Evolutionary conservation across 2,797 vertebrate species (phyloP), one percentile per base, ranked within the genome.

Genomic region (Dryobates pubescens): DNA sequence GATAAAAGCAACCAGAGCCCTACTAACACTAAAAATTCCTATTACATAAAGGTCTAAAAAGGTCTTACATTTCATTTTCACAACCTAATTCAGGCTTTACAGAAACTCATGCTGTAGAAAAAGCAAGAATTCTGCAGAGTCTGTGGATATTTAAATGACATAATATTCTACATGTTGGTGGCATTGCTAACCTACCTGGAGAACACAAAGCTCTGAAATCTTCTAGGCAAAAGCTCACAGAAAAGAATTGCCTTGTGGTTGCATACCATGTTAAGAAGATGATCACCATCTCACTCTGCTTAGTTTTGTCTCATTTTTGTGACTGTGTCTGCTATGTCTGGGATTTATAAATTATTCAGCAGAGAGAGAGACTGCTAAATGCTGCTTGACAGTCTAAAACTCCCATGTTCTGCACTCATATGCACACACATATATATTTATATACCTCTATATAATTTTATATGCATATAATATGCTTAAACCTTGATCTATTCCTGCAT

Each of bases 61-160:
- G 58, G 34, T 70, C 70, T 83, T 85, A 57, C 7, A 88, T 93
- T 96, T 95, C 29, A 83, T 89, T 91, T 92, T 8, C 64, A 59
- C 43, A 85, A 13, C 53, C 59, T 73, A 89, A 89, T 73, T 82
- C 59, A 91, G 30, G 83, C 53, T 92, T 89, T 41, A 59, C 12
- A 84, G 90, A 92, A 72, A 4, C 20, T 64, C 38, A 54, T 59
- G 19, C 6, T 69, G 13, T 43, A 73, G 61, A 24, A 88, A 84
- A 95, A 51, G 16, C 88, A 78, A 65, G 36, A 89, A 57, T 15
- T 64, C 23, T 82, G 29, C 30, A 84, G 47, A 85, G 26, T 45
- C 26, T 64, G 20, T 72, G 47, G 49, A 61, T 86, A 87, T 38
- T 91, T 64, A 93, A 93, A 92, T 71, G 36, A 32, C 27, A 72